A percentile compares a stretch with the other conserved stretches of the same genome.
These are phyloP conservation scores for Torymus tubicola DNA, from an alignment of 2,888 invertebrate species.

Conservation along the genomic window DNA sequence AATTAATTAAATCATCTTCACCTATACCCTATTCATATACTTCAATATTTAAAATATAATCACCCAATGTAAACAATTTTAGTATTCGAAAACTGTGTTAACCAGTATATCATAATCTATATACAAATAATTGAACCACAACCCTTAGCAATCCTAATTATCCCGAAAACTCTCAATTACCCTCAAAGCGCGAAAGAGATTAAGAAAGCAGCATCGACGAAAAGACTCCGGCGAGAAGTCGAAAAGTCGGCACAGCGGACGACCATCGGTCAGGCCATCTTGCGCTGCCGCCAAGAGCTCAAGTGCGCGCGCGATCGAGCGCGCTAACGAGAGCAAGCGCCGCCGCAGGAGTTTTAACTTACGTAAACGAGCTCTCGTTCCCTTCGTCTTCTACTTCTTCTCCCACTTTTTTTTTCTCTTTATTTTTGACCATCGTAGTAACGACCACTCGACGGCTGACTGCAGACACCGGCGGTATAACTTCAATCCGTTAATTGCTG, in stretches of 20 bases:
- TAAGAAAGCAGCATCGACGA: too few relatives aligned
- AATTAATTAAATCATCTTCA: too few relatives aligned
- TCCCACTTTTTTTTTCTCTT: background rate
- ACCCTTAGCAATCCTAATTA: too few relatives aligned
- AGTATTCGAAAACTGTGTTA: too few relatives aligned
- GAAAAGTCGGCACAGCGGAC: background rate
- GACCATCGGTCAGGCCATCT: conserved; percentile 8
- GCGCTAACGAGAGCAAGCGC: conserved; percentile 58
- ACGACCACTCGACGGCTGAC: conserved; percentile 65
- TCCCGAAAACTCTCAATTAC: too few relatives aligned
- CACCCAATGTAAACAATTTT: too few relatives aligned
- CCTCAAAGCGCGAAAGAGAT: too few relatives aligned
- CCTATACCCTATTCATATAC: too few relatives aligned
- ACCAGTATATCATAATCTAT: too few relatives aligned
- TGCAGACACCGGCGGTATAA: conserved; percentile 71
- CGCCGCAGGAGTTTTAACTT: conserved; percentile 59
- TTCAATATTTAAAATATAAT: too few relatives aligned
- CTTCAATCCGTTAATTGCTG: conserved; percentile 73
- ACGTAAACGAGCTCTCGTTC: conserved; percentile 46
- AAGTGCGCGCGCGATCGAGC: conserved; percentile 58
- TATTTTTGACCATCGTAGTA: conserved; percentile 44
- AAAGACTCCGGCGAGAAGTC: too few relatives aligned
- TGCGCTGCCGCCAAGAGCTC: background rate
- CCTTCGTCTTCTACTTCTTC: background rate
- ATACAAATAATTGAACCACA: too few relatives aligned